Conservation (phyloP, 2,797 vertebrate species). For the Astyanax mexicanus region DNA sequence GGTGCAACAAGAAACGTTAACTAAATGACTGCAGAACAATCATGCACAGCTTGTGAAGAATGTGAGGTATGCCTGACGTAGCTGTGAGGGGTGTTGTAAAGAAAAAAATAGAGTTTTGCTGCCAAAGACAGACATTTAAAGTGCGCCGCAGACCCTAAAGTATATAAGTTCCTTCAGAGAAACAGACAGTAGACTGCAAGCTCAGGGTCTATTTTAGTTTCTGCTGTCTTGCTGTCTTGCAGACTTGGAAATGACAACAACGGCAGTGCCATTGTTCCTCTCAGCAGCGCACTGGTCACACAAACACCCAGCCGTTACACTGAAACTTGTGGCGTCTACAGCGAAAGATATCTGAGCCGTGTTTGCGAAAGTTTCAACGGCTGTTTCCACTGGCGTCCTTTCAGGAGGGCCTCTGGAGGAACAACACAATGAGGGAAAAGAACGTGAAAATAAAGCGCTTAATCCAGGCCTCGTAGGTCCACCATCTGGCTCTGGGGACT, state of each 20-base stretch:
- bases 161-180: background rate
- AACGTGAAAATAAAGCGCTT: slow-evolving; percentile 49
- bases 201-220: slow-evolving; percentile 45
- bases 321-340: slow-evolving; percentile 26
- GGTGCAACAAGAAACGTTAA: background rate
- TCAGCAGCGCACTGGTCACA: slow-evolving; percentile 33
- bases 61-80: slow-evolving; percentile 1
- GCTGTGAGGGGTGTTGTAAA: background rate
- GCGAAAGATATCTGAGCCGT: slow-evolving; percentile 25
- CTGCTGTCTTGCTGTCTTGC: slow-evolving; percentile 40
- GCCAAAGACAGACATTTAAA: slow-evolving; percentile 13
- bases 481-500: slow-evolving; percentile 71
- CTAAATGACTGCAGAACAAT: background rate
- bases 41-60: slow-evolving; percentile 3
- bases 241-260: slow-evolving; percentile 42
- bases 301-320: slow-evolving; percentile 33
- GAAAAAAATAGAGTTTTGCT: too few species aligned
- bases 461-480: slow-evolving; percentile 54
- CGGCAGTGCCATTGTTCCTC: slow-evolving; percentile 50
- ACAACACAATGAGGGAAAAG: slow-evolving; percentile 44
- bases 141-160: background rate
- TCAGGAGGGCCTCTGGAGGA: slow-evolving; percentile 23
- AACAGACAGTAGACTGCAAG: slow-evolving; percentile 22
- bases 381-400: slow-evolving; percentile 14
- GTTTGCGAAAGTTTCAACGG: slow-evolving; percentile 27